phyloP scores from a whole-genome alignment of 1,140 invertebrate species.

The Hycleus phaleratus region DNA sequence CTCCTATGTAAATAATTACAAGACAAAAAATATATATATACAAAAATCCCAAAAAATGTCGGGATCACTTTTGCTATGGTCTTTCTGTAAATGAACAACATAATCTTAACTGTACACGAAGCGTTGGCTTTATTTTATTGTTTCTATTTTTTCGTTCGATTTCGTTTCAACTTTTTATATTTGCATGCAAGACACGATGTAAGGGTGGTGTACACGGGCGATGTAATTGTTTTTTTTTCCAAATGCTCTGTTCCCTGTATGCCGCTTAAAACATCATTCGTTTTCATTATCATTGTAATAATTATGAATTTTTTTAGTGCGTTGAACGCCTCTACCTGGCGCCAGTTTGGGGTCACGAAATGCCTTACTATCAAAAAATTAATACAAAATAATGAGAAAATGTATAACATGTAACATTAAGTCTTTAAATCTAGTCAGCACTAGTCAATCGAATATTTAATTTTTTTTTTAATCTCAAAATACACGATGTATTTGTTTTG shows the following conservation, averaged over 20 bases:
- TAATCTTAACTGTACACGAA: conserved; percentile 12
- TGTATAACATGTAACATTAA: conserved; percentile 27
- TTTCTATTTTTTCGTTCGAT: no score
- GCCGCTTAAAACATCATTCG: conserved; percentile 10
- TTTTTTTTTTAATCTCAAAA: no score
- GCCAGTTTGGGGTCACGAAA: conserved; percentile 31
- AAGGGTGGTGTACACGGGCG: conserved; percentile 14
- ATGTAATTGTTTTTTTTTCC: not conserved
- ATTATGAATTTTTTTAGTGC: conserved; percentile 4
- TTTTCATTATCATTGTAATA: not conserved
- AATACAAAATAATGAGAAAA: no score
- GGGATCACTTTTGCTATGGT: conserved; percentile 35
- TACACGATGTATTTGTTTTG: no score
- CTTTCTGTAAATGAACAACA: conserved; percentile 14
- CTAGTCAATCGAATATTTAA: conserved; percentile 11
- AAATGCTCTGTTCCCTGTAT: conserved; percentile 10
- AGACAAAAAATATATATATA: conserved; percentile 30
- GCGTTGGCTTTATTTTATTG: conserved; percentile 10
- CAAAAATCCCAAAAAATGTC: conserved; percentile 29
- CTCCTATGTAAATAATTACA: conserved; percentile 29
- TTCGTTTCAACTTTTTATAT: conserved; percentile 4
- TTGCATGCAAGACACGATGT: conserved; percentile 10
- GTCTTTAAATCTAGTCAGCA: conserved; percentile 34
- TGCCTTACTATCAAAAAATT: conserved; percentile 29
- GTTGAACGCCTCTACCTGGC: conserved; percentile 24